Evolutionary conservation across 2,797 vertebrate genomes (phyloP).

Genomic region (Trichosurus vulpecula): DNA sequence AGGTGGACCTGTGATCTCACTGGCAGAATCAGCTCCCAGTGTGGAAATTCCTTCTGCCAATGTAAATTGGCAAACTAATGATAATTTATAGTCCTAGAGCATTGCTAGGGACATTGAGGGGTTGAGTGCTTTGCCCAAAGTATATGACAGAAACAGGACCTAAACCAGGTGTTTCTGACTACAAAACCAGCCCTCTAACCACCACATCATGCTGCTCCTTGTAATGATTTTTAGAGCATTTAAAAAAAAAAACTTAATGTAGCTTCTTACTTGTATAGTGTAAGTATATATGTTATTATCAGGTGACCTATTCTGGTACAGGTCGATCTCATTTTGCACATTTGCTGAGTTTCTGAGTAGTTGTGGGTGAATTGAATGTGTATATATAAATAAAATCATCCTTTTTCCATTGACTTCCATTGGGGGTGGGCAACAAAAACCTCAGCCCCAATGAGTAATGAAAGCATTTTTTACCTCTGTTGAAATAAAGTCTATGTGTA

Average conservation of each 20-base stretch:
- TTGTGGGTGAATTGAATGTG: neutral
- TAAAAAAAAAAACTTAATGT: neutral
- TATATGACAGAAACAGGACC: neutral
- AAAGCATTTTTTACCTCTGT: neutral
- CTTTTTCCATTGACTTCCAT: neutral
- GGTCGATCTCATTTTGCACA: neutral
- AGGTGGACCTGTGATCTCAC: neutral
- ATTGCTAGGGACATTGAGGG: neutral
- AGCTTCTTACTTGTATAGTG: neutral
- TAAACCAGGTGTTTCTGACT: neutral
- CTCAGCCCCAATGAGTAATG: neutral
- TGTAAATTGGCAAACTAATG: neutral
- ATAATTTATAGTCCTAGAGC: neutral
- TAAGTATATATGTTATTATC: neutral
- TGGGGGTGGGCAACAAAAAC: neutral
- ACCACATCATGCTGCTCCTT: neutral
- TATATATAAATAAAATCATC: neutral
- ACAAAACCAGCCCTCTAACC: neutral
- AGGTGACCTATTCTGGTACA: neutral
- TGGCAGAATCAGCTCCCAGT: neutral
- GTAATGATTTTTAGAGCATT: neutral
- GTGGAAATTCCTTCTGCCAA: neutral
- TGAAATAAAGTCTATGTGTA: neutral
- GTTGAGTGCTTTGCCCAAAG: neutral
- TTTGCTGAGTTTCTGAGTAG: neutral